These are phyloP conservation scores for Ochropacha duplaris DNA, from an alignment of 2,888 invertebrate genomes.

Conservation along the genomic window DNA sequence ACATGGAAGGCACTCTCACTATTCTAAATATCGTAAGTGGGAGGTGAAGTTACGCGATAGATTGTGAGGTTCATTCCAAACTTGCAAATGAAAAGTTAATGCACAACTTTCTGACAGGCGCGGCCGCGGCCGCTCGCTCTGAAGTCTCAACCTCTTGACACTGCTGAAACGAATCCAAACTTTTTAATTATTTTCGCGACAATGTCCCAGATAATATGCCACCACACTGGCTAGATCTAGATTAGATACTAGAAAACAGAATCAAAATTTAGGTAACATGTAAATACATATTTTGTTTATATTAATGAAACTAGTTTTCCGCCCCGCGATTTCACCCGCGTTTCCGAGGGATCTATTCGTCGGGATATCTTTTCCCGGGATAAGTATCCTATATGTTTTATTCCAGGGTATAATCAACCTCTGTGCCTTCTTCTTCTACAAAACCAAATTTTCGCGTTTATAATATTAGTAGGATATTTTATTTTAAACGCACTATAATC, in stretches of 20 bases:
- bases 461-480: too few relatives aligned
- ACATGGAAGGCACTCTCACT: constrained; percentile 7
- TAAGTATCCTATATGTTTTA: too few relatives aligned
- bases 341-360: too few relatives aligned
- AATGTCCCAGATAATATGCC: constrained; percentile 48
- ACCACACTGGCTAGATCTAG: constrained; percentile 9
- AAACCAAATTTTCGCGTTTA: too few relatives aligned
- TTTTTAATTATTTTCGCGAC: constrained; percentile 66
- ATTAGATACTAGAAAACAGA: not conserved
- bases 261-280: not conserved
- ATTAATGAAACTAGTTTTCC: too few relatives aligned
- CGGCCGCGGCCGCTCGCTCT: constrained; percentile 51
- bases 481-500: too few relatives aligned
- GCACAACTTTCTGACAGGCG: constrained; percentile 69
- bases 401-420: too few relatives aligned
- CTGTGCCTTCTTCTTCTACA: too few relatives aligned
- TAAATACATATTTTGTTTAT: too few relatives aligned
- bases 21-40: constrained; percentile 49
- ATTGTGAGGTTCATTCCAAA: constrained; percentile 56
- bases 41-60: constrained; percentile 53
- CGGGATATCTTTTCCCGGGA: too few relatives aligned
- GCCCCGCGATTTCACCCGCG: too few relatives aligned
- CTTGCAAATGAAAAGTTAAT: constrained; percentile 79
- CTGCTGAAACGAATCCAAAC: constrained; percentile 61
- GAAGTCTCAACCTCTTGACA: constrained; percentile 55